These are phyloP conservation scores for Polyommatus icarus DNA, from an alignment of 2,888 invertebrate genomes.

Conservation along the genomic window DNA sequence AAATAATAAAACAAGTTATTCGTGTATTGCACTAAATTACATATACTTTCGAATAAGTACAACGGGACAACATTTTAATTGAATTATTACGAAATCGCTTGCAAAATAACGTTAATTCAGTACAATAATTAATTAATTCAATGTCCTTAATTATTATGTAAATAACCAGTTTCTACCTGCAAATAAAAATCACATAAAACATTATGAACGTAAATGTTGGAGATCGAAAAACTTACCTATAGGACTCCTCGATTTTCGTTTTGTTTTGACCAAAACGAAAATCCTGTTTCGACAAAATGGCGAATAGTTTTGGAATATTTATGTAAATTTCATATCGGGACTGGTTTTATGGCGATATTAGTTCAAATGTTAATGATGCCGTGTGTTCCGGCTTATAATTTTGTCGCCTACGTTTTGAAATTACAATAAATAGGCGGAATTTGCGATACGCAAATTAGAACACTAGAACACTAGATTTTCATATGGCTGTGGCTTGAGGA, in stretches of 20 bases:
- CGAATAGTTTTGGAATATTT: neutral
- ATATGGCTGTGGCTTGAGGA: neutral
- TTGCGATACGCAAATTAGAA: neutral
- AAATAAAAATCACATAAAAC: neutral
- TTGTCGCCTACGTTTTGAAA: conserved; percentile 9
- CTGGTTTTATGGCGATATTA: conserved; percentile 25
- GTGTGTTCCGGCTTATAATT: conserved; percentile 15
- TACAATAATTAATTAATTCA: neutral
- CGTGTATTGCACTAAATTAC: neutral
- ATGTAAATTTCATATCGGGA: conserved; percentile 27
- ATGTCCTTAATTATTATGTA: conserved; percentile 18
- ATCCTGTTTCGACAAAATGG: conserved; percentile 23
- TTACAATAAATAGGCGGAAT: neutral
- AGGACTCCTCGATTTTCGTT: neutral
- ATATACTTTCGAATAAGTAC: neutral
- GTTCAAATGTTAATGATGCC: conserved; percentile 22
- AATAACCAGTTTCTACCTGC: neutral
- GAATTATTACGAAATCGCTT: neutral
- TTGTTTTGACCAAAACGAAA: conserved; percentile 14
- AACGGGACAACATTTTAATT: neutral
- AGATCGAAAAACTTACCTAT: neutral
- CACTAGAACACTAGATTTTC: neutral
- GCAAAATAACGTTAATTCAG: conserved; percentile 2
- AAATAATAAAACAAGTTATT: too few species aligned
- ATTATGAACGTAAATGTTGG: neutral